Evolutionary conservation across 2,888 invertebrate species (phyloP), one percentile per base, ranked within the genome.

Genomic region (Hybos culiciformis): DNA sequence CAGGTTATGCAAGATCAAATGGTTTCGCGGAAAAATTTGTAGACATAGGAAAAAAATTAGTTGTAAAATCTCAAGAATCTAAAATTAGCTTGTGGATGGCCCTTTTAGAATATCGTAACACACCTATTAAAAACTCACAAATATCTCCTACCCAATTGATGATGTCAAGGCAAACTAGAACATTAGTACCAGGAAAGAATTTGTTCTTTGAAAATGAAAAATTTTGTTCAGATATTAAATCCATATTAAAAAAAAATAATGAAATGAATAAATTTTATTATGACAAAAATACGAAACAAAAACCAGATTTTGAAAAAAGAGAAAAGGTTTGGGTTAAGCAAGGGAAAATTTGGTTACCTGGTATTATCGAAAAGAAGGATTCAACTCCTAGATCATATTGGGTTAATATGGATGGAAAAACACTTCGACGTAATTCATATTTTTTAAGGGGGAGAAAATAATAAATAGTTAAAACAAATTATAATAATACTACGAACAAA

Each of bases 21-120:
- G 38, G 38, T 12, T 6, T 24, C 2, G 24, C 14, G 4, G 38
- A 38, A 38, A 12, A 11, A 23, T 11, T 3, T 12, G 6, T 15
- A 17, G n/a, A 38, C 4, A 23, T 14, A 9, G 23, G 14, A 8
- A 38, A 38, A 38, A 24, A 19, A 7, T 5, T 39, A 17, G 4
- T 34, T 5, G 18, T 20, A 5, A 43, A 43, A 40, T 14, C 15
- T 6, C 26, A 39, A 39, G 39, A 39, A 29, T 11, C 24, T 18
- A 39, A 39, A 18, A 18, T 12, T 6, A 39, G 12, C 3, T 15
- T 39, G 18, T 39, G 26, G 26, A 12, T 18, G 17, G 39, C 29
- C 5, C 18, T 39, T n/a, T 18, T 39, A 5, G 39, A 39, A 26
- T 41, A 41, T 24, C 20, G 34, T 14, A 41, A 41, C n/a, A 41